Evolutionary conservation across 2,113 vertebrate genomes (phyloP), one percentile per base, ranked within the genome.

Genomic region (Thryonomys swinderianus): DNA sequence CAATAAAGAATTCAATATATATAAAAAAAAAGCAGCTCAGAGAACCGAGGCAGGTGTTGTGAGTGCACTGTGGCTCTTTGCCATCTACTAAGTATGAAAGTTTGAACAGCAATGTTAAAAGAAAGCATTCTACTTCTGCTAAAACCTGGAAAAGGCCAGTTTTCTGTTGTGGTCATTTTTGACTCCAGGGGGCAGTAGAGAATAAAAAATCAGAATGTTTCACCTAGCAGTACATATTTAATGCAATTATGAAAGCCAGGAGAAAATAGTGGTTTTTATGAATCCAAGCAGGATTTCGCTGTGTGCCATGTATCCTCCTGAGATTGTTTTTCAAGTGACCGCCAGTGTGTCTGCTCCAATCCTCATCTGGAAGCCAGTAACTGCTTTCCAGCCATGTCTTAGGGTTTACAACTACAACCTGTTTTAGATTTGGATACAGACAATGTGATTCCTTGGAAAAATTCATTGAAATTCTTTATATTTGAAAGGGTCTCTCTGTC

Each of bases 71-170:
- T 97, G 96, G 95, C 76, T 96, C 87, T 98, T 98, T 97, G 97
- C 97, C 95, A 2, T 95, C 96, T 98, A 97, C 97, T 98, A 94
- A 98, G 98, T 97, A 96, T 97, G 96, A 95, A 97, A 98, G 96
- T 97, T 97, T 98, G 96, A 97, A 96, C 74, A 92, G 95, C 79
- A 95, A 89, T 97, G 97, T 98, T 98, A 96, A 98, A 98, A 98
- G 98, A 98, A 98, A 98, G 96, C 85, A 93, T 98, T 98, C 85
- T 98, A 78, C 97, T 95, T 95, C 81, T 98, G 98, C 97, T 97
- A 94, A 93, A 21, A 69, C 55, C 69, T n/a, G n/a, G n/a, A n/a
- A n/a, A 84, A 32, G 18, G 2, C 14, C 25, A 59, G 18, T 17
- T 27, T 20, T 7, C 5, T 96, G 94, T 84, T 92, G 81, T 96